Base-by-base conservation (phyloP, 1,140 invertebrate genomes). In the Aethina tumida region DNA sequence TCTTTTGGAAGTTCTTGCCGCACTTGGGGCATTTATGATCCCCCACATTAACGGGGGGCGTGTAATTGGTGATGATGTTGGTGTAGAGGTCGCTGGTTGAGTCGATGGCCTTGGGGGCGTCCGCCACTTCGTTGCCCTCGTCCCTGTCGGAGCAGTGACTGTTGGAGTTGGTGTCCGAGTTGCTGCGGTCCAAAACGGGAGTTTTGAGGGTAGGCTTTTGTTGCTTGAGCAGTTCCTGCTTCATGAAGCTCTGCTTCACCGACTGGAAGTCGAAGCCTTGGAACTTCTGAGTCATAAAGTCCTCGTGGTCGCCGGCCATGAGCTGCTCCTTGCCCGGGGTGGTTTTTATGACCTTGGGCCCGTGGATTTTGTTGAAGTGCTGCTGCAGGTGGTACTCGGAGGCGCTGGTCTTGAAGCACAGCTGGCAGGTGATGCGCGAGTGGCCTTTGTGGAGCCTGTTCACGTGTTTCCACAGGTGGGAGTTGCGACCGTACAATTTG, bases 401-500 rank as follows among this genome's bases (percentile, higher is more conserved):
- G 0, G 73, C 72, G 13, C 70, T 74, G 0, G 72, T 75, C 43
- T 74, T 74, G 24, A 67, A 52, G 41, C 74, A 76, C 10, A 70
- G 63, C 16, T 66, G 65, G 49, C 74, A 77, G 0, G 74, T 76
- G 1, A 77, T 66, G 29, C 71, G 70, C 9, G 66, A 64, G 45
- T 77, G 72, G 13, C 68, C 69, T 52, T 75, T 75, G 41, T 77
- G 74, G 14, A 73, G 64, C 19, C 72, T 57, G 46, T 74, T 75
- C 0, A 75, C 74, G 39, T 77, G 74, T 44, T 77, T 77, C 73
- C 74, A 75, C 5, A 77, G 46, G 45, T 75, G 73, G 2, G 73
- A 74, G 1, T 71, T 74, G 5, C 73, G 52, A 0, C 72, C 73
- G 27, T 77, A 77, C 38, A 67, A 74, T 44, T 77, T 77, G 39